Evolutionary conservation across 1,140 invertebrate species (phyloP).

Genomic region (Eurosta solidaginis): DNA sequence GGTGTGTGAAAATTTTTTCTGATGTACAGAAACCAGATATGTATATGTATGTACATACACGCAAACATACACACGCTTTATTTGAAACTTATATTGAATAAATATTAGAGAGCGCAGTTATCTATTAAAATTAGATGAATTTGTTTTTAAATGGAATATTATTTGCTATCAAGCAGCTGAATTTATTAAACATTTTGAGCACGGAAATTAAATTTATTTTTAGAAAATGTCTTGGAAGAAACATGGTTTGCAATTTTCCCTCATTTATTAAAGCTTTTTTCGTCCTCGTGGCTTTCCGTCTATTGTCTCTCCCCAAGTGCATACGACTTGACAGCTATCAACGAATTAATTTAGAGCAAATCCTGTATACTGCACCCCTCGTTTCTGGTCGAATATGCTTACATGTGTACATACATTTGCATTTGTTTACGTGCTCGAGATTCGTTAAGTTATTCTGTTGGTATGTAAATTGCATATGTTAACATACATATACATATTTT

Average conservation of each 20-base stretch:
- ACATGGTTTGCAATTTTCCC: neutral
- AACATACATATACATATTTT: neutral
- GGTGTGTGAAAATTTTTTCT: too few species aligned
- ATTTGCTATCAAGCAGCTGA: too few species aligned
- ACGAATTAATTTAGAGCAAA: neutral
- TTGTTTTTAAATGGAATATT: too few species aligned
- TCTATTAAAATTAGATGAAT: too few species aligned
- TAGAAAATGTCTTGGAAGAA: neutral
- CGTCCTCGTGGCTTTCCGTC: neutral
- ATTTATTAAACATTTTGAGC: too few species aligned
- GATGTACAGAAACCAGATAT: too few species aligned
- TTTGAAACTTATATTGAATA: too few species aligned
- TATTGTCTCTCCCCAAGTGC: neutral
- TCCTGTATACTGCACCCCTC: neutral
- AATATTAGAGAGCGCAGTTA: too few species aligned
- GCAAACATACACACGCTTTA: too few species aligned
- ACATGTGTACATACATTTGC: too few species aligned
- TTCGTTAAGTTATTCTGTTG: neutral
- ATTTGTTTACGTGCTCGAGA: too few species aligned
- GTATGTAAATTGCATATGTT: neutral
- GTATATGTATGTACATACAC: too few species aligned
- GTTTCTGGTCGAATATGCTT: neutral
- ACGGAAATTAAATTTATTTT: neutral
- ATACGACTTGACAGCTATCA: neutral
- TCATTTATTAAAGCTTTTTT: neutral